Base-by-base conservation (phyloP, 2,797 vertebrate genomes). In the Mycteria americana region DNA sequence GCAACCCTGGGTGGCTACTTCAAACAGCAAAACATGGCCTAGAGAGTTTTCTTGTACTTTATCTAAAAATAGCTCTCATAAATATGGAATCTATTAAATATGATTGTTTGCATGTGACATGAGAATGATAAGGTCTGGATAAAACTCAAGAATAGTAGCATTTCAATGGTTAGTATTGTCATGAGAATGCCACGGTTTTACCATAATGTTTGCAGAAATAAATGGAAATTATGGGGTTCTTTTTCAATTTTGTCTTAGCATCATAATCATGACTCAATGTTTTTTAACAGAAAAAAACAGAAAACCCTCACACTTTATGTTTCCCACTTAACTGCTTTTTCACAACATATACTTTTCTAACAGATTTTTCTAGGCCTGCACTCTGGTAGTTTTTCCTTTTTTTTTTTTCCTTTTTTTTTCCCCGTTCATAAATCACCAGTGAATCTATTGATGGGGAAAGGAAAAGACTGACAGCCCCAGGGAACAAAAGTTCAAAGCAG, bases 31-130 rank as follows among this genome's bases (percentile, higher is more conserved):
- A 89, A 65, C 22, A 54, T 4, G 43, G 25, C 56, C 25, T 65
- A 57, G 10, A 72, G 22, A 72, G 30, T 86, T 90, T 88, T 88
- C 43, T 39, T 92, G 59, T 68, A 28, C 31, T 73, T 79, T 13
- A 28, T n/a, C 50, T 95, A 86, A 93, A 95, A 92, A 84, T 63
- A 90, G 13, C 9, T 84, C n/a, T 84, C 59, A 90, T 43, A 95
- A 86, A 84, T 57, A 93, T 2, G 21, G 37, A 62, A 59, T 68
- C 46, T 65, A 89, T 94, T 93, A 94, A 81, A 92, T 53, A 81
- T 37, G 79, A 90, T 88, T 65, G 37, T 77, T 91, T 83, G 43
- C 43, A 67, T 69, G 51, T 93, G 91, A 81, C 54, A 76, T 11
- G 54, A 75, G 35, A 92, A 84, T 7, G 35, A 86, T 85, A 92